These are phyloP conservation scores for Dusona sp. DNA, from an alignment of 2,888 invertebrate species.

Conservation along the genomic window DNA sequence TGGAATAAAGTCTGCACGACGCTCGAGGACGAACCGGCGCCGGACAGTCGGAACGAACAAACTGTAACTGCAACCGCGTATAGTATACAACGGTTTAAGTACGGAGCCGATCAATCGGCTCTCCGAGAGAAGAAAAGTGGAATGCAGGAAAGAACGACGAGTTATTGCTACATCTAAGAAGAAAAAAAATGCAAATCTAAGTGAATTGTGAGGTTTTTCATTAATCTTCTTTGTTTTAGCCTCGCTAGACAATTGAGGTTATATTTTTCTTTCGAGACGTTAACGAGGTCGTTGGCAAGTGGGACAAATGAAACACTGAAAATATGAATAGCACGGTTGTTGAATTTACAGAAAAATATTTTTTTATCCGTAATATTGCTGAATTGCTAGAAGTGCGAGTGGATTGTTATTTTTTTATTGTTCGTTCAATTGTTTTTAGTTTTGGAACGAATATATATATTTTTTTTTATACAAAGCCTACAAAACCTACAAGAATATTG, in stretches of 20 bases:
- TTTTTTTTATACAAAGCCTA: background rate
- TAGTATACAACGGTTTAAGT: conserved; percentile 16
- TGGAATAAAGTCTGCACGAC: conserved; percentile 37
- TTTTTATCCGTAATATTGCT: no score
- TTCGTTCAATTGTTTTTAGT: background rate
- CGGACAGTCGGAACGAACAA: conserved; percentile 68
- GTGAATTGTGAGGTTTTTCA: background rate
- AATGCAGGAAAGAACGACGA: conserved; percentile 35
- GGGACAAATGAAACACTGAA: background rate
- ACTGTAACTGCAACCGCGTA: conserved; percentile 55
- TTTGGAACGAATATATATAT: no score
- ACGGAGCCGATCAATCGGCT: conserved; percentile 54
- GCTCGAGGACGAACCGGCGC: conserved; percentile 63
- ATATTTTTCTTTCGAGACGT: background rate
- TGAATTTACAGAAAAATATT: background rate
- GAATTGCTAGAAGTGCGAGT: no score
- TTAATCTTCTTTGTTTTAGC: background rate
- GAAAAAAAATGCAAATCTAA: background rate
- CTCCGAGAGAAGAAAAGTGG: conserved; percentile 34
- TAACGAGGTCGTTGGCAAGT: background rate
- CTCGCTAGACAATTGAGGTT: conserved; percentile 3
- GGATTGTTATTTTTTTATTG: background rate
- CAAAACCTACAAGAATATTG: background rate
- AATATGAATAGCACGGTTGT: background rate
- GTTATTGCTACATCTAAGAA: conserved; percentile 7